phyloP scores from a whole-genome alignment of 2,888 invertebrate species.

The Leptopilina drosophilae region DNA sequence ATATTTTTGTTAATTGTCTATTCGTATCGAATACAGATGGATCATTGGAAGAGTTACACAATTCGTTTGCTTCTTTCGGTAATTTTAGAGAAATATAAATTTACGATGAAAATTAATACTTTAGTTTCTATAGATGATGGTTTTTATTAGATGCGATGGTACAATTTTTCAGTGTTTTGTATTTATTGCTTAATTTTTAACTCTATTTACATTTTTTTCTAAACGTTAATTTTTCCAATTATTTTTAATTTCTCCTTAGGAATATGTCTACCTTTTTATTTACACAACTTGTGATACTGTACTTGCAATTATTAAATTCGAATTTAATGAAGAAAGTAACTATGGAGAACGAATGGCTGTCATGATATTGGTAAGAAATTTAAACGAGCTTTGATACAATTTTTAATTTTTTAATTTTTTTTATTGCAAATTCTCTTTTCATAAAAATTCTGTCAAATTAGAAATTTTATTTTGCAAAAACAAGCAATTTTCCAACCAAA shows the following conservation, averaged over 20 bases:
- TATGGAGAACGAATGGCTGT: not conserved
- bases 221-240: too few relatives aligned
- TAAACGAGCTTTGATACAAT: not conserved
- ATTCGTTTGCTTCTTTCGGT: slow-evolving; percentile 30
- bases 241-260: not conserved
- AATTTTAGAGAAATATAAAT: not conserved
- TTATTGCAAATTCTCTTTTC: too few relatives aligned
- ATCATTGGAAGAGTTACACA: slow-evolving; percentile 11
- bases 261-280: not conserved
- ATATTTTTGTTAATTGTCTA: not conserved
- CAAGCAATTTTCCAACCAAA: too few relatives aligned
- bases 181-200: too few relatives aligned
- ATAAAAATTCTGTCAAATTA: too few relatives aligned
- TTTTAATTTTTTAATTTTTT: too few relatives aligned
- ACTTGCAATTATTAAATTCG: slow-evolving; percentile 18
- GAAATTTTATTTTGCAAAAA: too few relatives aligned
- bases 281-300: not conserved
- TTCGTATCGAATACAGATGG: not conserved
- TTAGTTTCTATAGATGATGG: too few relatives aligned
- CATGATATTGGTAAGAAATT: slow-evolving; percentile 5
- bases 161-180: too few relatives aligned
- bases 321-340: slow-evolving; percentile 1
- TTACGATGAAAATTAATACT: too few relatives aligned
- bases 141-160: too few relatives aligned
- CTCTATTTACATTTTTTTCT: not conserved